Evolutionary conservation across 30 jellyfish, hydroid and myxozoan species (phyloP).

Genomic region (Hydra vulgaris): DNA sequence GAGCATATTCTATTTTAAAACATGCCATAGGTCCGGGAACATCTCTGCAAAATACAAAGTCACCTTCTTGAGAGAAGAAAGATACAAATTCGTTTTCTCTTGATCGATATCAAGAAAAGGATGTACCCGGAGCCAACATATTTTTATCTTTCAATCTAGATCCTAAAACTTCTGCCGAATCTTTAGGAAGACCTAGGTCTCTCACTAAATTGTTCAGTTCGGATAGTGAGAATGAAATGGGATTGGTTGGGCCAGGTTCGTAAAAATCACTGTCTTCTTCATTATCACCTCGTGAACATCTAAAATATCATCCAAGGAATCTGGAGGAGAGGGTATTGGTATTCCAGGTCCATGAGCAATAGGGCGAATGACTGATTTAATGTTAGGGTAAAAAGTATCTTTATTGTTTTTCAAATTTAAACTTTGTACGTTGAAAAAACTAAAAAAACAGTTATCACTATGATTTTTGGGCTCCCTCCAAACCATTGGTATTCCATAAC

Average conservation of each 20-base stretch:
- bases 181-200: not conserved
- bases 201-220: not conserved
- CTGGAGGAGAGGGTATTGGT: not conserved
- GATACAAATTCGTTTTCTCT: not conserved
- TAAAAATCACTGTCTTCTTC: not conserved
- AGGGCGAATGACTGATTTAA: not conserved
- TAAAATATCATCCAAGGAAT: not conserved
- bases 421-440: not conserved
- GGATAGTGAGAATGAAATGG: not conserved
- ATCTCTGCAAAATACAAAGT: not conserved
- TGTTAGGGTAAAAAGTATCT: not conserved
- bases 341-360: not conserved
- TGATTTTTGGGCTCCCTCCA: not conserved
- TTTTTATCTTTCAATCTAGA: not conserved
- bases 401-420: not conserved
- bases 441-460: not conserved
- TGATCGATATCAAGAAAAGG: not conserved
- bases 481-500: not conserved
- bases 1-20: not conserved
- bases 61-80: not conserved
- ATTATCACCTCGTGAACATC: not conserved
- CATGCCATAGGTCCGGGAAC: not conserved
- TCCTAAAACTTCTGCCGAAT: not conserved
- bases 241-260: not conserved
- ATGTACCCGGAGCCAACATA: not conserved